Conservation (phyloP, 1,140 invertebrate genomes). For the Mizuhopecten yessoensis region DNA sequence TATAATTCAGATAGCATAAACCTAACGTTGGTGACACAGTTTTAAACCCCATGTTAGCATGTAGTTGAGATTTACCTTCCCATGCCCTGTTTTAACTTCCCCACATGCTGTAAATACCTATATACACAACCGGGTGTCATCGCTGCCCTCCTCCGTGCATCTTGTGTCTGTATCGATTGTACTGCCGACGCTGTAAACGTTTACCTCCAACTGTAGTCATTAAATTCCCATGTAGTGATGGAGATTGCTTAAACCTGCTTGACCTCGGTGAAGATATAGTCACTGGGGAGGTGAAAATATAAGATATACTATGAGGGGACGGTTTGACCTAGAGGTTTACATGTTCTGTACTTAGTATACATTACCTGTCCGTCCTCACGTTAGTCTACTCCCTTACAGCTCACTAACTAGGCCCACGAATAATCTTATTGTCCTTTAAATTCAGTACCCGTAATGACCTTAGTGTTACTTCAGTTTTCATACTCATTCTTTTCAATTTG, state of each 20-base stretch:
- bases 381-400: too few relatives aligned
- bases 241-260: neutral
- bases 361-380: too few relatives aligned
- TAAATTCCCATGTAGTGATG: slow-evolving; percentile 14
- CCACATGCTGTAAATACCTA: too few relatives aligned
- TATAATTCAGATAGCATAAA: too few relatives aligned
- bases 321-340: neutral
- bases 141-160: neutral
- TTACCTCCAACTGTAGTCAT: neutral
- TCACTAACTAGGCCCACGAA: too few relatives aligned
- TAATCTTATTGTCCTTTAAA: too few relatives aligned
- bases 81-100: neutral
- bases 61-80: neutral
- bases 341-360: too few relatives aligned
- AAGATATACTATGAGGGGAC: neutral
- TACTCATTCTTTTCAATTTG: too few relatives aligned
- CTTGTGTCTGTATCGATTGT: neutral
- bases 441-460: too few relatives aligned
- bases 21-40: too few relatives aligned
- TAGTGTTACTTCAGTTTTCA: too few relatives aligned
- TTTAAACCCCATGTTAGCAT: neutral
- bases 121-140: neutral
- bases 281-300: neutral
- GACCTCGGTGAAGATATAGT: slow-evolving; percentile 8
- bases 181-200: neutral